These are phyloP conservation scores for Fistularia tabacaria DNA, from an alignment of 2,797 vertebrate genomes.

Conservation along the genomic window DNA sequence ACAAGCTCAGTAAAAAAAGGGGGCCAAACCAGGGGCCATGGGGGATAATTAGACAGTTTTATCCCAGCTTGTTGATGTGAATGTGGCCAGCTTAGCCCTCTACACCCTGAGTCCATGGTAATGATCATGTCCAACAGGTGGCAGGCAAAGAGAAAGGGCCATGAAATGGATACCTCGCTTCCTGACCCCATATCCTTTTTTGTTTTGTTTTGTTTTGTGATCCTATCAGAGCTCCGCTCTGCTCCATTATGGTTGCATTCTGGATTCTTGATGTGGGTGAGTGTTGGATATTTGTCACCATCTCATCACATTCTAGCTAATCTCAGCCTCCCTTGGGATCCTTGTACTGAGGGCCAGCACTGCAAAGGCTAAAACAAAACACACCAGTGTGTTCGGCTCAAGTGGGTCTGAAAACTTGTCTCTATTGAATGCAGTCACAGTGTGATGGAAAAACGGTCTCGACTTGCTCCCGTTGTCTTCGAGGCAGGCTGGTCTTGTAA, in stretches of 20 bases:
- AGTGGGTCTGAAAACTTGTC: slow-evolving; percentile 44
- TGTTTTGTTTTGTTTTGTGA: slow-evolving; percentile 66
- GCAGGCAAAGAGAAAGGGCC: slow-evolving; percentile 83
- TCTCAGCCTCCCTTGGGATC: slow-evolving; percentile 55
- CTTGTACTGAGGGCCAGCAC: slow-evolving; percentile 34
- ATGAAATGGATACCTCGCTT: slow-evolving; percentile 92
- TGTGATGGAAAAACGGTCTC: slow-evolving; percentile 32
- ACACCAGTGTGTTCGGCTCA: slow-evolving; percentile 50
- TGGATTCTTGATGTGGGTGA: slow-evolving; percentile 48
- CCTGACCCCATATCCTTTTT: slow-evolving; percentile 73
- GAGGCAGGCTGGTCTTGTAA: neutral
- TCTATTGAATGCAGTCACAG: too few relatives aligned
- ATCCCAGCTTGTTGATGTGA: slow-evolving; percentile 95
- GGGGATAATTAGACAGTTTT: slow-evolving; percentile 97
- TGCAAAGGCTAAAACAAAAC: slow-evolving; percentile 43
- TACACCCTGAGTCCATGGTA: slow-evolving; percentile 77
- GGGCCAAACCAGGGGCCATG: slow-evolving; percentile 79
- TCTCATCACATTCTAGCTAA: slow-evolving; percentile 72
- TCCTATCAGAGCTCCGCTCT: slow-evolving; percentile 42
- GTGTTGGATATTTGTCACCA: slow-evolving; percentile 74
- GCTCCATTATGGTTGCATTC: slow-evolving; percentile 35
- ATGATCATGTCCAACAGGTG: slow-evolving; percentile 97
- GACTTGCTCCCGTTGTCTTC: slow-evolving; percentile 17
- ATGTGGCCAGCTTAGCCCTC: slow-evolving; percentile 91
- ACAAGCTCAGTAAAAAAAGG: slow-evolving; percentile 74